A percentile compares a stretch with the other conserved stretches of the same genome.
Evolutionary conservation across 2,797 vertebrate species (phyloP).

Genomic region (Phaenicophaeus curvirostris): DNA sequence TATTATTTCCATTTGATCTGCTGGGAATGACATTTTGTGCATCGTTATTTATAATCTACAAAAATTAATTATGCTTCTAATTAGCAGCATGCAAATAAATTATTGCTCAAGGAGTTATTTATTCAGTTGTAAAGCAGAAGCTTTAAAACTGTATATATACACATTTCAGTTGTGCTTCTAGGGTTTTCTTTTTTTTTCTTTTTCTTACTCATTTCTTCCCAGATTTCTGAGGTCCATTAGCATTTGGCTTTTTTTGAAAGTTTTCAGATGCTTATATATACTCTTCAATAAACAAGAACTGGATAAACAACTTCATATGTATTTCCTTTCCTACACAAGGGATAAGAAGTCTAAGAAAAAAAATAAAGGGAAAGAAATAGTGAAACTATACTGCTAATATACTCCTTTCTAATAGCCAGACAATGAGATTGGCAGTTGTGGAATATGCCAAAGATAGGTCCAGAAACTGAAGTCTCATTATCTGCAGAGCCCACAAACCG

Average conservation of each 20-base stretch:
- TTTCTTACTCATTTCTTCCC: slow-evolving; percentile 31
- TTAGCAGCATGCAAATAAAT: slow-evolving; percentile 81
- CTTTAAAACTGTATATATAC: slow-evolving; percentile 36
- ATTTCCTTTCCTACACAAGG: not conserved
- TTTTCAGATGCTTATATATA: not conserved
- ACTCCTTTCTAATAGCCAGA: not conserved
- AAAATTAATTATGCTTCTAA: slow-evolving; percentile 84
- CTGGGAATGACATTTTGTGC: slow-evolving; percentile 72
- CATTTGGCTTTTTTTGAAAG: not conserved
- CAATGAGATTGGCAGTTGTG: not conserved
- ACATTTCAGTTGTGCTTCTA: slow-evolving; percentile 45
- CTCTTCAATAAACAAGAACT: slow-evolving; percentile 7
- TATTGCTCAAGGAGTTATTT: slow-evolving; percentile 79
- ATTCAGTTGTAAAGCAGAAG: slow-evolving; percentile 68
- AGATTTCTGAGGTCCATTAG: slow-evolving; percentile 24
- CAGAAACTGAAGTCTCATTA: not conserved
- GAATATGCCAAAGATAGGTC: not conserved
- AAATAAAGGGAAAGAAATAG: not conserved
- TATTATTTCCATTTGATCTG: slow-evolving; percentile 76
- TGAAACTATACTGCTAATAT: not conserved
- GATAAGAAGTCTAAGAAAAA: not conserved
- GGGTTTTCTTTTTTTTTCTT: not conserved
- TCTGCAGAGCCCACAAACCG: not conserved
- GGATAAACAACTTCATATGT: not conserved
- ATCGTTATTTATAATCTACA: slow-evolving; percentile 80